Base-by-base conservation (phyloP, 2,888 invertebrate genomes). In the Diploptera punctata region DNA sequence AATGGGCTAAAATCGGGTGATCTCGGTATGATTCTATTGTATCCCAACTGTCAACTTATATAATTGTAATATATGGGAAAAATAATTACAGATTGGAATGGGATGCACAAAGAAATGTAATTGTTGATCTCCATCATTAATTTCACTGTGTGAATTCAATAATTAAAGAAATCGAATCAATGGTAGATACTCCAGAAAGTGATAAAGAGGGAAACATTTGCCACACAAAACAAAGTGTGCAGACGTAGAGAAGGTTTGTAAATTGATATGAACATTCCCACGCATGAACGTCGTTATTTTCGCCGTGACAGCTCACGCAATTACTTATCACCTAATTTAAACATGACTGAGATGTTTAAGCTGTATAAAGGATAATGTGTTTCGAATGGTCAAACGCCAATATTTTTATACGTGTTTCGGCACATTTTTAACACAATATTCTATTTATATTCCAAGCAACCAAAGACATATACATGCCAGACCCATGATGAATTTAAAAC, bases 401-500 rank as follows among this genome's bases (percentile, higher is more conserved):
- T 9, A 13, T 38, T 13, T 9, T 13, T 38, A 38, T 38, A 38
- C 38, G 13, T 38, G 38, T 38, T 13, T 13, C 38, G 13, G 38
- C 38, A 38, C 13, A 38, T 38, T 38, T 38, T 38, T 13, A 13
- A 38, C 13, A 38, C 38, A 9, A 38, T 5, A 38, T 38, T 38
- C 38, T 9, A 52, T 19, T 19, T 52, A 13, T n/a, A 9, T 52
- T 52, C 9, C 9, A 52, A 18, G 18, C 19, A 1, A 19, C 3
- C 7, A 3, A 52, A 19, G 18, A 18, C 9, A 1, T 1, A 1
- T 18, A 52, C 3, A 52, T 18, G 16, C 18, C 18, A 52, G 52
- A 52, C 52, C 38, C 2, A 19, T 52, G 52, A 52, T 18, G 52
- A 52, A 52, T 52, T 52, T 52, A 13, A 52, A 52, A 19, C 52